Percentiles rank a stretch among this genome's conserved stretches.
Conservation (phyloP, 2,797 vertebrate genomes). For the Acanthurus leucopareius region DNA sequence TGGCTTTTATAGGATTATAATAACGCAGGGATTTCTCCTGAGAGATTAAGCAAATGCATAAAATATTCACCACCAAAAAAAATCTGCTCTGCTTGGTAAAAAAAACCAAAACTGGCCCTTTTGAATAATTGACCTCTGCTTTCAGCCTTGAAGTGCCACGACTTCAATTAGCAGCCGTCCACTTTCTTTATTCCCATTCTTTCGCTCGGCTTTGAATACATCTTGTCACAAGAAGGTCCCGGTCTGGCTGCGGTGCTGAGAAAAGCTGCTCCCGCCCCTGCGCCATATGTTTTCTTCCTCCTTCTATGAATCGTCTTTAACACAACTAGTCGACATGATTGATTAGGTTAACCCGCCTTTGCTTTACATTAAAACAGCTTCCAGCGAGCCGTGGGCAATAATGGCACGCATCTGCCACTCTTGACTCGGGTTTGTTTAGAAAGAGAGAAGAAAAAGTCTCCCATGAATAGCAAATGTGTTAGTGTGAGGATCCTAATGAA, state of each 20-base stretch:
- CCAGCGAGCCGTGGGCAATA: slow-evolving; percentile 80
- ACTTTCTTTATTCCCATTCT: slow-evolving; percentile 70
- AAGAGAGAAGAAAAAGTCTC: slow-evolving; percentile 44
- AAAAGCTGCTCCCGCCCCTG: slow-evolving; percentile 78
- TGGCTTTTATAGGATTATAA: slow-evolving; percentile 8
- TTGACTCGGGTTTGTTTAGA: slow-evolving; percentile 75
- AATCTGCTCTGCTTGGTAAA: slow-evolving; percentile 52
- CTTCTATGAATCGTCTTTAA: slow-evolving; percentile 79
- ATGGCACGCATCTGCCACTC: slow-evolving; percentile 87
- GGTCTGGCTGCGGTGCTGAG: slow-evolving; percentile 70
- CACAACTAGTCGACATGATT: slow-evolving; percentile 88
- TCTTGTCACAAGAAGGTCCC: slow-evolving; percentile 83
- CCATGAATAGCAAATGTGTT: slow-evolving; percentile 87
- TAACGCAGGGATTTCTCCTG: slow-evolving; percentile 1
- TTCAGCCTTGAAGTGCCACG: slow-evolving; percentile 69
- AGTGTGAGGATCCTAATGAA: slow-evolving; percentile 86
- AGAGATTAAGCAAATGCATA: slow-evolving; percentile 4
- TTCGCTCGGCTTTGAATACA: slow-evolving; percentile 65
- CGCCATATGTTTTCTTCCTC: slow-evolving; percentile 86
- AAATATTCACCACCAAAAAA: background rate
- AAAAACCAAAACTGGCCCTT: slow-evolving; percentile 28
- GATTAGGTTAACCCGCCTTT: slow-evolving; percentile 88
- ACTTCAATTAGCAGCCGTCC: slow-evolving; percentile 85
- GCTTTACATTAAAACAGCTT: slow-evolving; percentile 82
- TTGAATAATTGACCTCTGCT: slow-evolving; percentile 66